A percentile compares a stretch with the other conserved stretches of the same genome.
Evolutionary conservation across 2,888 invertebrate genomes (phyloP).

Genomic region (Polyommatus iphigenia): DNA sequence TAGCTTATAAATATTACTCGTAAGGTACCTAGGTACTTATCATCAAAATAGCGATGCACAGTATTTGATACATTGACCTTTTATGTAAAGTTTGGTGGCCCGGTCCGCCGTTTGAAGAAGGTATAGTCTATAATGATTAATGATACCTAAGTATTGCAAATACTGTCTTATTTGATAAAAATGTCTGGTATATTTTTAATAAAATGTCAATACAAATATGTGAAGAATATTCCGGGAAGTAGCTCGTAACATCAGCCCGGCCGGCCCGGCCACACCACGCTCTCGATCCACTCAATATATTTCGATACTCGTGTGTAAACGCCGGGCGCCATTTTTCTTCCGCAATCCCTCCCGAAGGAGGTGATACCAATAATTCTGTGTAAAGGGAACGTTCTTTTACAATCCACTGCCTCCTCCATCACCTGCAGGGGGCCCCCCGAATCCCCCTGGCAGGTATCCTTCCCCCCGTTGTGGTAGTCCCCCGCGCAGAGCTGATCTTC

Average conservation of each 20-base stretch:
- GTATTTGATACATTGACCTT: too few species aligned
- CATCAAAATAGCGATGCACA: too few species aligned
- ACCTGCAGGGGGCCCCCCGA: slow-evolving; percentile 73
- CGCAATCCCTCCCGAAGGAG: slow-evolving; percentile 78
- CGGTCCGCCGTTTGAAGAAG: too few species aligned
- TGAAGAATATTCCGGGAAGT: neutral
- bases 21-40: too few species aligned
- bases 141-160: neutral
- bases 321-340: slow-evolving; percentile 73
- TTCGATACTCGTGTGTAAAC: slow-evolving; percentile 73
- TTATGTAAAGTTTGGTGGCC: too few species aligned
- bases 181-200: neutral
- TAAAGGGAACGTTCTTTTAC: slow-evolving; percentile 62
- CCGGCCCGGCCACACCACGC: slow-evolving; percentile 69
- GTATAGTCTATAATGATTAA: too few species aligned
- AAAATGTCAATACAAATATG: neutral
- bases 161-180: neutral
- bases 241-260: slow-evolving; percentile 43
- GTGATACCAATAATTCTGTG: slow-evolving; percentile 74
- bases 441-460: slow-evolving; percentile 75
- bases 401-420: slow-evolving; percentile 64
- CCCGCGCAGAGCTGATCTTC: slow-evolving; percentile 70
- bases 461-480: slow-evolving; percentile 68
- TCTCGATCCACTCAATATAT: slow-evolving; percentile 75
- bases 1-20: neutral